Percentiles rank a stretch among this genome's conserved stretches.
These are phyloP conservation scores for Meteorus cinctellus DNA, from an alignment of 2,888 invertebrate species.

Conservation along the genomic window DNA sequence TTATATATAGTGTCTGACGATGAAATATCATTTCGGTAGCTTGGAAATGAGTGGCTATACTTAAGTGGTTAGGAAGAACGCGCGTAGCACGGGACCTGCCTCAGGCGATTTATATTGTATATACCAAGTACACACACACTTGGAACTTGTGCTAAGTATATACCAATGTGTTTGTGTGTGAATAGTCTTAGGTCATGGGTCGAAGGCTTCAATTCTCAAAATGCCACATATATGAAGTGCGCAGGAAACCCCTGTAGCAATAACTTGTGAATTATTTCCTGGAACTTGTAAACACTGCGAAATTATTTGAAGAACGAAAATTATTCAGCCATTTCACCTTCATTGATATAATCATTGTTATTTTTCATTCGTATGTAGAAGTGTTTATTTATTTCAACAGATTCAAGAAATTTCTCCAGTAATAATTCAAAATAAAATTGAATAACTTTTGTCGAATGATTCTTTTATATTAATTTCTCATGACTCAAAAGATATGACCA, in stretches of 20 bases:
- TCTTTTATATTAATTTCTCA: too few species aligned
- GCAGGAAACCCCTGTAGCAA: neutral
- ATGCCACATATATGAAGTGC: conserved; percentile 5
- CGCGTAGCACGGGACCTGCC: conserved; percentile 35
- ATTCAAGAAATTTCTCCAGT: too few species aligned
- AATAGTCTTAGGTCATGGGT: conserved; percentile 26
- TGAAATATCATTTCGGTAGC: conserved; percentile 66
- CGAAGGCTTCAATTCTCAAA: conserved; percentile 14
- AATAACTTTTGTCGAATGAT: too few species aligned
- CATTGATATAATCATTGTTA: neutral
- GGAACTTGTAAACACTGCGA: neutral
- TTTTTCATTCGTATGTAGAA: too few species aligned
- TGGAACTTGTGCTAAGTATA: conserved; percentile 2
- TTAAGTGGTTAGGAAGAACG: conserved; percentile 37
- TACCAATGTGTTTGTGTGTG: neutral
- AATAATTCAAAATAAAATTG: too few species aligned
- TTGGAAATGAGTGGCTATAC: conserved; percentile 45
- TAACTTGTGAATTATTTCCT: neutral
- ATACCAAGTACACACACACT: conserved; percentile 17
- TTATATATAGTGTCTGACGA: conserved; percentile 48
- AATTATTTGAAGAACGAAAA: neutral
- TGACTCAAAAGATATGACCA: too few species aligned
- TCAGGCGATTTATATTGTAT: conserved; percentile 18
- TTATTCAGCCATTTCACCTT: neutral
- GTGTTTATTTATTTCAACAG: too few species aligned